Evolutionary conservation across 2,888 invertebrate genomes (phyloP), one percentile per base, ranked within the genome.

Genomic region (Sinelater perroti): DNA sequence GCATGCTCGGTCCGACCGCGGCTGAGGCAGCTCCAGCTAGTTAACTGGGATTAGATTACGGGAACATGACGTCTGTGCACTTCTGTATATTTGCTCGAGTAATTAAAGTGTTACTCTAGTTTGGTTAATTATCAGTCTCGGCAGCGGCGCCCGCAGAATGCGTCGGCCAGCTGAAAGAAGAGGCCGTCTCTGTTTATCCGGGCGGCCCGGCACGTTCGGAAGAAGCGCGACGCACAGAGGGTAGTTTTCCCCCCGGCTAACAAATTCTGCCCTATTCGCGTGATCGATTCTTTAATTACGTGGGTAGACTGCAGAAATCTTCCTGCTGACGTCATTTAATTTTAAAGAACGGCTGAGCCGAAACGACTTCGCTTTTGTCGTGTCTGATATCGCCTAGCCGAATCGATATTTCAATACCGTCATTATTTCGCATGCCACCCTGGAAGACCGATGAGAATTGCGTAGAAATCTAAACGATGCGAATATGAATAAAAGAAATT

Each of bases 231-330:
- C 21, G 35, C 33, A 49, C 36, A 49, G 46, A 58, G 57, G 56
- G 58, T 65, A 61, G 57, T 63, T 59, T 57, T 56, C 55, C 51
- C 51, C 49, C 38, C 57, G 42, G 38, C 54, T 47, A 63, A 61
- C 58, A 59, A 64, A 63, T 61, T 64, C 60, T 60, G 52, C 59
- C 61, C 64, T 64, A 61, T 66, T 62, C 62, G 60, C 53, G 64
- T 67, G 65, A 68, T 68, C 66, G 67, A 68, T 68, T 67, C 64
- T 63, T 63, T 66, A 67, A 68, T 67, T 68, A 67, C 68, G 65
- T 66, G 68, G 59, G 57, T 63, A 63, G 68, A 66, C 63, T 65
- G 47, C 58, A 63, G 60, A 64, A 61, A 65, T 64, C 61, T 63
- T 59, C 53, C 53, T 42, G 35, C 51, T 54, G 61, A 59, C 58